Evolutionary conservation across 2,797 vertebrate species (phyloP).

Genomic region (Neosalanx taihuensis): DNA sequence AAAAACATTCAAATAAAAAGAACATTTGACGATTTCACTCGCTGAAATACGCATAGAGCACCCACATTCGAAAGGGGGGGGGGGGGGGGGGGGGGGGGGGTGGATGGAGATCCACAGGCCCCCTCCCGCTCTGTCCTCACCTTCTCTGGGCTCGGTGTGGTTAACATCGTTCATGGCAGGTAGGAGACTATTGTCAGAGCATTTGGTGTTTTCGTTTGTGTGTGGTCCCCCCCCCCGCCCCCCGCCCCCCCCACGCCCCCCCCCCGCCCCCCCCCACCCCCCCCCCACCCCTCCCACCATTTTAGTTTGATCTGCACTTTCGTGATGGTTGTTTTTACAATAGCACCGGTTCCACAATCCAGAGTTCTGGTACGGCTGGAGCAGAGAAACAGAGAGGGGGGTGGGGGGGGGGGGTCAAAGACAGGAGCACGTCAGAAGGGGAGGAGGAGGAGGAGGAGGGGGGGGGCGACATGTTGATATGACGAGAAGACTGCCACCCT

Average conservation of each 20-base stretch:
- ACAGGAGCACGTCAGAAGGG: conserved; percentile 20
- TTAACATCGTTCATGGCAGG: conserved; percentile 41
- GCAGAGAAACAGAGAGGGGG: background rate
- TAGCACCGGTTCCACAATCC: conserved; percentile 68
- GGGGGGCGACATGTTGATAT: conserved; percentile 43
- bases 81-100: conserved; percentile 27
- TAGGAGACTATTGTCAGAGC: conserved; percentile 36
- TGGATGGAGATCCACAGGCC: conserved; percentile 30
- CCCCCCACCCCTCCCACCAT: too few relatives aligned
- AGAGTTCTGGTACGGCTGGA: conserved; percentile 33
- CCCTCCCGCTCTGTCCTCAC: conserved; percentile 20
- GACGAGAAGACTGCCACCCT: conserved; percentile 35
- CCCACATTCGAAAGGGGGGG: conserved; percentile 40
- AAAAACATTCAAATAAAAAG: conserved; percentile 29
- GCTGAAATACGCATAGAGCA: conserved; percentile 48
- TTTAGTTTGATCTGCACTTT: conserved; percentile 34
- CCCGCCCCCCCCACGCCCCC: too few relatives aligned
- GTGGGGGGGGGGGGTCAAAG: conserved; percentile 5
- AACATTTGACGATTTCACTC: conserved; percentile 48
- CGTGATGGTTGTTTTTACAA: conserved; percentile 45
- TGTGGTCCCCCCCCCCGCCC: too few relatives aligned
- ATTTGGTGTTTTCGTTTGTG: conserved; percentile 29
- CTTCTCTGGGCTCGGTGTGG: conserved; percentile 35
- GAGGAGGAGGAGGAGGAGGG: conserved; percentile 13
- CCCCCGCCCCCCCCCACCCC: too few relatives aligned